These are phyloP conservation scores for Nycticorax nycticorax DNA, from an alignment of 2,113 vertebrate genomes.

Conservation along the genomic window DNA sequence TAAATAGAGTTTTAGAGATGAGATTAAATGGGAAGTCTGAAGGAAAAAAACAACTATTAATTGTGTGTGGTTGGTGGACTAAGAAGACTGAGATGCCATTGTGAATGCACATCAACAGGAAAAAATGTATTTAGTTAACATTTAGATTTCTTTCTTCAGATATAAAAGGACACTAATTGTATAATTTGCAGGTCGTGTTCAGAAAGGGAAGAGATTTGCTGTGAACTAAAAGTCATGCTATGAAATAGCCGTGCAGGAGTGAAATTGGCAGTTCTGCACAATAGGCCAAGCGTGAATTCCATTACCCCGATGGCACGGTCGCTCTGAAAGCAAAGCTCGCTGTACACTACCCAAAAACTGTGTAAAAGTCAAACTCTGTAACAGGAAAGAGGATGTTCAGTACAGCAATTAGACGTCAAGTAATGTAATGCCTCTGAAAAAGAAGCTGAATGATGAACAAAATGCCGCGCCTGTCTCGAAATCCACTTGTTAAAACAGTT, in stretches of 20 bases:
- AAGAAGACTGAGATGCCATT: not conserved
- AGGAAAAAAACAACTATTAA: not conserved
- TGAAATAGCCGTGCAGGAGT: not conserved
- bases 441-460: not conserved
- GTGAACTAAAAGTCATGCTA: not conserved
- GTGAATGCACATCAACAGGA: not conserved
- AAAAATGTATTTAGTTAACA: conserved; percentile 11
- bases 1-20: not conserved
- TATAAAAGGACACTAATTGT: conserved; percentile 33
- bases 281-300: not conserved
- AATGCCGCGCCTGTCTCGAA: not conserved
- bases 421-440: not conserved
- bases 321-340: not conserved
- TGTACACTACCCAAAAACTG: not conserved
- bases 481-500: not conserved
- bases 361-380: not conserved
- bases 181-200: conserved; percentile 19
- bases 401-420: not conserved
- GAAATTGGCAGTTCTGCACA: not conserved
- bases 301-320: not conserved
- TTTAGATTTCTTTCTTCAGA: conserved; percentile 16
- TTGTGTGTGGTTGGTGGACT: not conserved
- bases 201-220: not conserved
- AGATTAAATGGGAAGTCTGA: not conserved
- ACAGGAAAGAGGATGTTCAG: not conserved